phyloP scores from a whole-genome alignment of 2,888 invertebrate genomes.

The Trissolcus brochymenae region DNA sequence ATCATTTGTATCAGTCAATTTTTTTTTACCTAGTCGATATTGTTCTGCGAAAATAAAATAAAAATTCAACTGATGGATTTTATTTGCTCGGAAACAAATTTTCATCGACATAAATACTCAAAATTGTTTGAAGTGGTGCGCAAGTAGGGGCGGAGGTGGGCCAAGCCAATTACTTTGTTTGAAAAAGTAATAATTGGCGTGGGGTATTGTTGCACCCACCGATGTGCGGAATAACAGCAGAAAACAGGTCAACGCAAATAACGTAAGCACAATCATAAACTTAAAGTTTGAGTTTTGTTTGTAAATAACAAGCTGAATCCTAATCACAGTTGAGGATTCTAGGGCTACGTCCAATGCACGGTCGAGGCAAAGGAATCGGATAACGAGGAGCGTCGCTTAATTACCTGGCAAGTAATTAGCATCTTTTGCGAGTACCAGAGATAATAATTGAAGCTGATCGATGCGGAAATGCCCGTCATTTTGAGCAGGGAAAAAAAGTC shows the following conservation, averaged over 20 bases:
- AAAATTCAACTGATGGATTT: too few relatives aligned
- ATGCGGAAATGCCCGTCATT: constrained; percentile 19
- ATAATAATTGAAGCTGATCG: constrained; percentile 31
- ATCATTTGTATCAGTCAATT: too few relatives aligned
- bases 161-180: too few relatives aligned
- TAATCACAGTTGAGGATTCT: constrained; percentile 38
- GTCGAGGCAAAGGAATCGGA: constrained; percentile 1
- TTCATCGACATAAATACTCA: too few relatives aligned
- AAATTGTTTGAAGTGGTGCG: too few relatives aligned
- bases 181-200: too few relatives aligned
- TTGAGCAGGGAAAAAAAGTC: constrained; percentile 7
- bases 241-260: background rate
- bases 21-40: too few relatives aligned
- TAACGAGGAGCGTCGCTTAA: constrained; percentile 40
- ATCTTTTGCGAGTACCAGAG: constrained; percentile 15
- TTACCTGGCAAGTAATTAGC: constrained; percentile 43
- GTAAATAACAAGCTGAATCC: constrained; percentile 7
- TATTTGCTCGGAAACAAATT: too few relatives aligned
- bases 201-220: too few relatives aligned
- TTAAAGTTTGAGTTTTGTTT: too few relatives aligned
- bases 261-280: background rate
- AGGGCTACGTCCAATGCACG: background rate
- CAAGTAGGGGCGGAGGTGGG: too few relatives aligned
- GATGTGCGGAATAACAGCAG: background rate
- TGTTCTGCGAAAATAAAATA: too few relatives aligned